A percentile compares a stretch with the other conserved stretches of the same genome.
Evolutionary conservation across 2,113 vertebrate species (phyloP).

Genomic region (Chrysemys picta): DNA sequence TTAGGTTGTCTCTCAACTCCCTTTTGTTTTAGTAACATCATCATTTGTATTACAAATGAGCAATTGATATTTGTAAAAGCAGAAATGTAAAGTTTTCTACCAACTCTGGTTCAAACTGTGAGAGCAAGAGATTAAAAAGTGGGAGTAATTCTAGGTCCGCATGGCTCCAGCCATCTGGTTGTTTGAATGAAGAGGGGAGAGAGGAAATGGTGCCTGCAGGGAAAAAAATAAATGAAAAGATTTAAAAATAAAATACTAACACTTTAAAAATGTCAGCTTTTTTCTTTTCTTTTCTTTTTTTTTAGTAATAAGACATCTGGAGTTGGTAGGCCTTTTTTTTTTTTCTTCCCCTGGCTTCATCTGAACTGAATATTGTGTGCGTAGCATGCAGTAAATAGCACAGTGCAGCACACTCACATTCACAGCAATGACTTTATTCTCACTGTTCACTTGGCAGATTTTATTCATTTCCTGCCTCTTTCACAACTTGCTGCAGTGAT

Average conservation of each 20-base stretch:
- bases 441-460: background rate
- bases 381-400: background rate
- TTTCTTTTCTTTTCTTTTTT: background rate
- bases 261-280: background rate
- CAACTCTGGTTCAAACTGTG: background rate
- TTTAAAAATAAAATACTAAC: conserved; percentile 34
- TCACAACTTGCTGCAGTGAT: conserved; percentile 42
- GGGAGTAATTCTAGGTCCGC: background rate
- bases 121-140: background rate
- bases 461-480: conserved; percentile 51
- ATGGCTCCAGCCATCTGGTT: conserved; percentile 33
- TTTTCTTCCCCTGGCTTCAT: background rate
- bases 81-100: background rate
- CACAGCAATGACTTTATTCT: conserved; percentile 32
- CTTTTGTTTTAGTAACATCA: background rate
- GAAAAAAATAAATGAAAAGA: conserved; percentile 31
- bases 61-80: background rate
- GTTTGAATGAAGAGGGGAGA: conserved; percentile 4
- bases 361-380: conserved; percentile 21
- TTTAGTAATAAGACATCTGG: conserved; percentile 15
- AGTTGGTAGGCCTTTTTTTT: conserved; percentile 23
- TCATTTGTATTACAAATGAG: background rate
- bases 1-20: background rate
- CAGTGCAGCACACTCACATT: background rate
- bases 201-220: background rate